Conservation (phyloP, 2,888 invertebrate genomes). For the Exocentrus adspersus region DNA sequence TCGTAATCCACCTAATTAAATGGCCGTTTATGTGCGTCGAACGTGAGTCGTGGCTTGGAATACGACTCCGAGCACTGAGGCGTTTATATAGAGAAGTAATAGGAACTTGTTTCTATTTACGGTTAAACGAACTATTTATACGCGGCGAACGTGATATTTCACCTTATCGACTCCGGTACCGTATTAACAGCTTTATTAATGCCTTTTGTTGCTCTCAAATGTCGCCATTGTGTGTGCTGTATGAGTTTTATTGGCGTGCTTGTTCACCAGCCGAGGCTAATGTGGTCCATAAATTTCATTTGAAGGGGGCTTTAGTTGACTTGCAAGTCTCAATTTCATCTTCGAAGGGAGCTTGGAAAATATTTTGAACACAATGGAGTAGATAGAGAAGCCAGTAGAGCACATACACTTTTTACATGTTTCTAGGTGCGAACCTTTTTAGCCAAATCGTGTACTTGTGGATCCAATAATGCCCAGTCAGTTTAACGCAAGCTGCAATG, state of each 20-base stretch:
- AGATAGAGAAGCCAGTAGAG: no score
- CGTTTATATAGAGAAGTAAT: slow-evolving; percentile 25
- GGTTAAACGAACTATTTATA: slow-evolving; percentile 45
- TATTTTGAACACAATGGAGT: no score
- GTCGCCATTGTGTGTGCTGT: slow-evolving; percentile 19
- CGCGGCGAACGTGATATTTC: slow-evolving; percentile 45
- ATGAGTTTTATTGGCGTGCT: slow-evolving; percentile 8
- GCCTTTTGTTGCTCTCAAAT: slow-evolving; percentile 39
- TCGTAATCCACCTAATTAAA: slow-evolving; percentile 26
- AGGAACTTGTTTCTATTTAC: slow-evolving; percentile 44
- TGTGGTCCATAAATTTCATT: not conserved
- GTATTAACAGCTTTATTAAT: slow-evolving; percentile 50
- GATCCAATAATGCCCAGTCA: no score
- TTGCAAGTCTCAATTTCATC: not conserved
- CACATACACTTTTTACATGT: no score
- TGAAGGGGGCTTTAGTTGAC: not conserved
- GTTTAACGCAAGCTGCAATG: no score
- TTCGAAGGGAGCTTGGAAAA: not conserved
- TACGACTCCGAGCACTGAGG: slow-evolving; percentile 16
- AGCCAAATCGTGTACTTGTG: no score
- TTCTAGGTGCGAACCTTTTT: no score
- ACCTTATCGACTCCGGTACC: slow-evolving; percentile 44
- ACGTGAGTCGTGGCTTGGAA: slow-evolving; percentile 23
- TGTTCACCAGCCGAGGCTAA: slow-evolving; percentile 18
- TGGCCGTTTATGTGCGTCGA: slow-evolving; percentile 14